These are phyloP conservation scores for Malacosoma neustria DNA, from an alignment of 2,888 invertebrate genomes.

Conservation along the genomic window DNA sequence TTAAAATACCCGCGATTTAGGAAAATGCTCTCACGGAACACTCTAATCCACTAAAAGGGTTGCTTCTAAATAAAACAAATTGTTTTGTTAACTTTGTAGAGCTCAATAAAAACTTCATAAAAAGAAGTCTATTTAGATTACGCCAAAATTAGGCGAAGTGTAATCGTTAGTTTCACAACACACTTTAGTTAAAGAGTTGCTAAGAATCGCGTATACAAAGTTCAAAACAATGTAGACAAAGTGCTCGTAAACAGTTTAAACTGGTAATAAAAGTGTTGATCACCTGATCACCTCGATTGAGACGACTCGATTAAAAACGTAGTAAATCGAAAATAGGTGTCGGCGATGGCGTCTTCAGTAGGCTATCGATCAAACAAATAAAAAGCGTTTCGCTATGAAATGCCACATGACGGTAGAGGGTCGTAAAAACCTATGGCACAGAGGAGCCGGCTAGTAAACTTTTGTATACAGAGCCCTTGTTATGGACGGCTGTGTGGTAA, in stretches of 20 bases:
- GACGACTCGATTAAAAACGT: constrained; percentile 54
- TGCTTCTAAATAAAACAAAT: constrained; percentile 49
- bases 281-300: constrained; percentile 61
- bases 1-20: constrained; percentile 68
- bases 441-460: constrained; percentile 72
- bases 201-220: constrained; percentile 39
- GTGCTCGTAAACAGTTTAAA: constrained; percentile 67
- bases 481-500: constrained; percentile 60
- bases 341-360: constrained; percentile 57
- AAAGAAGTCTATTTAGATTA: constrained; percentile 40
- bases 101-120: constrained; percentile 38
- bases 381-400: constrained; percentile 68
- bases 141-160: constrained; percentile 33
- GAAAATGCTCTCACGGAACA: constrained; percentile 44
- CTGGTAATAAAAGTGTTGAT: constrained; percentile 55
- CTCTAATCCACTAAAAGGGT: constrained; percentile 52
- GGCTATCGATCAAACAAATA: constrained; percentile 73
- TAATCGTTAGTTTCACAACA: constrained; percentile 18
- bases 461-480: constrained; percentile 68
- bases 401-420: constrained; percentile 60
- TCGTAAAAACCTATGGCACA: constrained; percentile 71
- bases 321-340: constrained; percentile 60
- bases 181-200: constrained; percentile 38
- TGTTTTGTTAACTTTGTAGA: constrained; percentile 46
- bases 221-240: constrained; percentile 59